A percentile compares a stretch with the other conserved stretches of the same genome.
phyloP scores from a whole-genome alignment of 2,113 vertebrate species.

The Amblyopsis rosae region DNA sequence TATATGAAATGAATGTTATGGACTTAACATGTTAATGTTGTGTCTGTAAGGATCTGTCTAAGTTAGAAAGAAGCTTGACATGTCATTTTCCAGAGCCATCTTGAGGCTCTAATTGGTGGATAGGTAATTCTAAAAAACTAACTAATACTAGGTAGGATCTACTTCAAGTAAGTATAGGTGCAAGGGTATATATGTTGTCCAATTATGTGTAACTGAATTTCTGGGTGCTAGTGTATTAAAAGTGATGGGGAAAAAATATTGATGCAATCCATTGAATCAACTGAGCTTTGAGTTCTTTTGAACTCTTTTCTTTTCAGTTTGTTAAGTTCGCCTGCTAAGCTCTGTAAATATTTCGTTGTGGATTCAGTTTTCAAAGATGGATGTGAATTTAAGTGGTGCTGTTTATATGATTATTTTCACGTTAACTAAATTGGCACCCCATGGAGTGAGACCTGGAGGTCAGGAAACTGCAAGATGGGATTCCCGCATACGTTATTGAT shows the following conservation, averaged over 20 bases:
- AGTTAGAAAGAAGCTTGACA: conserved; percentile 8
- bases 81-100: not conserved
- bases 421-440: conserved; percentile 26
- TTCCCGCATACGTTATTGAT: not conserved
- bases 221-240: conserved; percentile 32
- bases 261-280: conserved; percentile 56
- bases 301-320: conserved; percentile 18
- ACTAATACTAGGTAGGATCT: not conserved
- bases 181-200: conserved; percentile 53
- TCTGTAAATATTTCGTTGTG: conserved; percentile 63
- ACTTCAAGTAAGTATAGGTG: conserved; percentile 4
- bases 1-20: conserved; percentile 45
- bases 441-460: conserved; percentile 1
- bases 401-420: conserved; percentile 48
- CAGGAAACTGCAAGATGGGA: not conserved
- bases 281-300: conserved; percentile 17
- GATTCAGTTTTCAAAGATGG: conserved; percentile 48
- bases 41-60: conserved; percentile 23
- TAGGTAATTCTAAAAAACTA: not conserved
- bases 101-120: not conserved
- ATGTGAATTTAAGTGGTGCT: conserved; percentile 49
- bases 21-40: conserved; percentile 8
- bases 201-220: conserved; percentile 26
- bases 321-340: conserved; percentile 59
- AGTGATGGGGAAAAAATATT: conserved; percentile 30